Conservation (phyloP, 1,140 invertebrate genomes). For the Sycophaga agraensis region DNA sequence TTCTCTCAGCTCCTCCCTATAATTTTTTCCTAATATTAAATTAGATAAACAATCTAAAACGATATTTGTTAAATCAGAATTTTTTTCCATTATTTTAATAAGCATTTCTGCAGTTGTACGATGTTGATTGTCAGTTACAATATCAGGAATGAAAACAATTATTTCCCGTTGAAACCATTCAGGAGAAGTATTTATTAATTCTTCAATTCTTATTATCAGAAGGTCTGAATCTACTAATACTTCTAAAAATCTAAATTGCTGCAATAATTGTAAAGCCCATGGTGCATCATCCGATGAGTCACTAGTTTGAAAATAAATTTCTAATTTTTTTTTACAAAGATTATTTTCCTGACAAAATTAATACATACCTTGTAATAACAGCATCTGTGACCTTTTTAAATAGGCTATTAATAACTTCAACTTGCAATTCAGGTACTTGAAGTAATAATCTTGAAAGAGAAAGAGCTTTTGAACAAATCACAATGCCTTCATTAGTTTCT, state of each 20-base stretch:
- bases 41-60: constrained; percentile 47
- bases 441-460: constrained; percentile 47
- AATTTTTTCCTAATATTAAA: constrained; percentile 46
- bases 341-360: constrained; percentile 5
- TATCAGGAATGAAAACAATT: constrained; percentile 48
- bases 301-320: constrained; percentile 30
- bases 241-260: constrained; percentile 53
- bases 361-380: constrained; percentile 42
- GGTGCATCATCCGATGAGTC: constrained; percentile 40
- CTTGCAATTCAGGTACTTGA: constrained; percentile 46
- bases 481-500: constrained; percentile 30
- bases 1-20: constrained; percentile 43
- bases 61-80: constrained; percentile 40
- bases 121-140: constrained; percentile 48
- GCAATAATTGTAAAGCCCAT: constrained; percentile 43
- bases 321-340: neutral
- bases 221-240: constrained; percentile 37
- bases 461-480: constrained; percentile 31
- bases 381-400: constrained; percentile 46
- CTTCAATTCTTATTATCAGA: constrained; percentile 41
- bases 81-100: constrained; percentile 44
- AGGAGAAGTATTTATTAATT: constrained; percentile 48
- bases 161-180: constrained; percentile 51
- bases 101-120: constrained; percentile 46
- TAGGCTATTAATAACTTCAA: constrained; percentile 40